Evolutionary conservation across 1,140 invertebrate genomes (phyloP).

Genomic region (Trialeurodes vaporariorum): DNA sequence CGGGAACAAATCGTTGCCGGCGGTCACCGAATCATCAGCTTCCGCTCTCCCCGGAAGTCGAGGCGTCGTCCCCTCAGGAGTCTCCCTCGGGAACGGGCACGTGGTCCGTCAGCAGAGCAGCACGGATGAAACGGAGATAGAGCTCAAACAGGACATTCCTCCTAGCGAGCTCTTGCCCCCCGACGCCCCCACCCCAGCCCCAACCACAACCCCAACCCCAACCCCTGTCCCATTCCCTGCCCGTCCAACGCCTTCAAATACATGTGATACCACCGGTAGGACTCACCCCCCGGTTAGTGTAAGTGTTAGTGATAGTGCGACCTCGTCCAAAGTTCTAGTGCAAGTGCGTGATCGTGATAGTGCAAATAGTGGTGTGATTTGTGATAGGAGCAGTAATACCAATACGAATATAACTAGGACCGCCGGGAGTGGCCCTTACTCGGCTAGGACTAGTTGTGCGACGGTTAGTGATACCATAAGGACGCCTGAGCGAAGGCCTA

Average conservation of each 20-base stretch:
- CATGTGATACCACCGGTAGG: neutral
- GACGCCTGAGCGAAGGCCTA: conserved; percentile 38
- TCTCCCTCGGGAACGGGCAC: conserved; percentile 18
- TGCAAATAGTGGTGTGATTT: neutral
- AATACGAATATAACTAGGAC: neutral
- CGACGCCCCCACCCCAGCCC: no score
- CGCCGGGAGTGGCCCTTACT: neutral
- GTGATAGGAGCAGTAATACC: neutral
- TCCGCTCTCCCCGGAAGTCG: neutral
- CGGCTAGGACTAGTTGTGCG: conserved; percentile 2
- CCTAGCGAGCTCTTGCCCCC: conserved; percentile 20
- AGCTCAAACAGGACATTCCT: conserved; percentile 28
- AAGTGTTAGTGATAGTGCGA: neutral
- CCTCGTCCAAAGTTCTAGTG: no score
- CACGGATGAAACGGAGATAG: conserved; percentile 22
- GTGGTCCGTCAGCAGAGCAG: conserved; percentile 10
- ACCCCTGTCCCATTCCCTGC: no score
- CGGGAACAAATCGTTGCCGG: conserved; percentile 8
- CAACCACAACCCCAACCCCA: no score
- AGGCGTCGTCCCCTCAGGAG: conserved; percentile 7
- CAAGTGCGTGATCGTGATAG: neutral
- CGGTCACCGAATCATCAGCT: neutral
- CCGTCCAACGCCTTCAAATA: neutral
- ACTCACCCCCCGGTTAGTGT: neutral
- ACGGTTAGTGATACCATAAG: neutral